phyloP scores from a whole-genome alignment of 2,113 vertebrate genomes.

The Otocyon megalotis region DNA sequence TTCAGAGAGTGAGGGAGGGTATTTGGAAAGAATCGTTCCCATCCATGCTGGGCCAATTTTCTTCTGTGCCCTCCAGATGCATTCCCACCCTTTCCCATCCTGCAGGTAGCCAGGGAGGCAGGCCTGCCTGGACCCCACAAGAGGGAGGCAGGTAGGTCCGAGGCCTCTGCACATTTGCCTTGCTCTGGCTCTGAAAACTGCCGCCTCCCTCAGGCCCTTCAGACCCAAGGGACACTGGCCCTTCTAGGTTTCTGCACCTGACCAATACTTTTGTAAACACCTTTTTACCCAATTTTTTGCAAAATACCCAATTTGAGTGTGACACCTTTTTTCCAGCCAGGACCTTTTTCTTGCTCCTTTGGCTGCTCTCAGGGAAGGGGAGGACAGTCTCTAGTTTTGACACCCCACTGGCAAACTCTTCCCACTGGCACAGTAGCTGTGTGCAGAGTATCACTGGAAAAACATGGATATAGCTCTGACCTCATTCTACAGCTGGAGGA shows the following conservation, averaged over 20 bases:
- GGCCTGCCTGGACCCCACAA: not conserved
- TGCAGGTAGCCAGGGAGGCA: accelerated
- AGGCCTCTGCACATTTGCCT: not conserved
- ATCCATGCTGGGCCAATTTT: not conserved
- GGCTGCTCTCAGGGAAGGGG: not conserved
- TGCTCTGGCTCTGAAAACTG: too few relatives aligned
- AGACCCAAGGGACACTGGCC: not conserved
- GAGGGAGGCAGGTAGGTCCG: accelerated
- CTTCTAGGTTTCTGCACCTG: not conserved
- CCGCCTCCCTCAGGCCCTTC: not conserved
- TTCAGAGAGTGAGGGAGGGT: not conserved
- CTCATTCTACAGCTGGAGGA: not conserved
- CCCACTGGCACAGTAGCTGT: accelerated
- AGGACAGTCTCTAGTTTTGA: not conserved
- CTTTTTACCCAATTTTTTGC: not conserved
- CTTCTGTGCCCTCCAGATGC: not conserved
- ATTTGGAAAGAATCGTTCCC: not conserved
- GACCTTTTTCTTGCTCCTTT: not conserved
- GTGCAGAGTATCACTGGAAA: accelerated
- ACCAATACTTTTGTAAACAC: not conserved
- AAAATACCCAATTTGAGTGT: not conserved
- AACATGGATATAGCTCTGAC: accelerated
- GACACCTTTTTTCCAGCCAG: not conserved
- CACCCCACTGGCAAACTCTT: not conserved
- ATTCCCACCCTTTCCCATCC: not conserved